phyloP scores from a whole-genome alignment of 2,888 invertebrate species.

The Dryocosmus kuriphilus region DNA sequence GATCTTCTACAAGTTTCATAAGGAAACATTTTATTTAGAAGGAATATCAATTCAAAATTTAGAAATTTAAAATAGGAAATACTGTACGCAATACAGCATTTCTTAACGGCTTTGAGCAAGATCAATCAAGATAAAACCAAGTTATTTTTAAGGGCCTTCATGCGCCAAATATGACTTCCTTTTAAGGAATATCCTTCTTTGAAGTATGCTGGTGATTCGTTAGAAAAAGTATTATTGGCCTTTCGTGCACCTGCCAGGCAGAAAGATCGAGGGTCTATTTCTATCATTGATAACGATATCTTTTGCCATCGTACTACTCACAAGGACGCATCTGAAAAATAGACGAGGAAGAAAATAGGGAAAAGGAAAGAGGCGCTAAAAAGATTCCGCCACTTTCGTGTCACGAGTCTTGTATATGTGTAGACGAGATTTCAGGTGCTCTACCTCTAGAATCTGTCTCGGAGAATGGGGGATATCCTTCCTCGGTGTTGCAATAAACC shows the following conservation, averaged over 20 bases:
- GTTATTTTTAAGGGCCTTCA: not conserved
- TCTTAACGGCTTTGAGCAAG: too few species aligned
- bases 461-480: slow-evolving; percentile 38
- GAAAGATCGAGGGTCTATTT: slow-evolving; percentile 49
- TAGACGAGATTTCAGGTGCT: slow-evolving; percentile 34
- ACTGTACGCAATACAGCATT: too few species aligned
- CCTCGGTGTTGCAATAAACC: slow-evolving; percentile 26
- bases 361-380: slow-evolving; percentile 4
- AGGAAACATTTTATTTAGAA: too few species aligned
- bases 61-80: too few species aligned
- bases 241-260: slow-evolving; percentile 26
- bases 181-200: slow-evolving; percentile 17
- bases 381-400: slow-evolving; percentile 26
- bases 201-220: slow-evolving; percentile 44
- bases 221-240: slow-evolving; percentile 41
- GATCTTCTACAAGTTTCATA: too few species aligned
- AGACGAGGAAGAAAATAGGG: slow-evolving; percentile 31
- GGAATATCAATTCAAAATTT: too few species aligned
- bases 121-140: not conserved
- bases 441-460: slow-evolving; percentile 32
- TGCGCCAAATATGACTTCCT: not conserved
- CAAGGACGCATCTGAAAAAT: slow-evolving; percentile 23
- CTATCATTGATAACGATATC: slow-evolving; percentile 53
- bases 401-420: slow-evolving; percentile 24
- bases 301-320: slow-evolving; percentile 28